A percentile compares a stretch with the other conserved stretches of the same genome.
These are phyloP conservation scores for Cottoperca gobio DNA, from an alignment of 2,797 vertebrate species.

Conservation along the genomic window DNA sequence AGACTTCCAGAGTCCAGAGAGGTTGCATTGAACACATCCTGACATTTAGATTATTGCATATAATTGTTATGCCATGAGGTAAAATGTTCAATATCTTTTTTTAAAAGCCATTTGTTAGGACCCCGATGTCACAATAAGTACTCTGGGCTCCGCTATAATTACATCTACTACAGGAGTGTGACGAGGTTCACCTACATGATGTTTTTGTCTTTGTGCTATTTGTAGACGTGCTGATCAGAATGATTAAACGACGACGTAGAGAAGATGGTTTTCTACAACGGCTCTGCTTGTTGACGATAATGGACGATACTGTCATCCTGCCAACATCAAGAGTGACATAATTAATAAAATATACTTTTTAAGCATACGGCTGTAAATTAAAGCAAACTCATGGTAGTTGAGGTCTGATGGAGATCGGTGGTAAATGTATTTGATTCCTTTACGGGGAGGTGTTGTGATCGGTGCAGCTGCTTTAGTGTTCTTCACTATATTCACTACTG, in stretches of 20 bases:
- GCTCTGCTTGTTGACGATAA: constrained; percentile 3
- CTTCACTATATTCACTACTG: not conserved
- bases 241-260: not conserved
- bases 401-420: not conserved
- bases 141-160: constrained; percentile 30
- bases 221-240: constrained; percentile 19
- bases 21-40: not conserved
- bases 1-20: not conserved
- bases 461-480: not conserved
- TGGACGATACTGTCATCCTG: constrained; percentile 3
- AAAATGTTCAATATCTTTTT: not conserved
- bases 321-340: constrained; percentile 15
- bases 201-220: constrained; percentile 29
- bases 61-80: not conserved
- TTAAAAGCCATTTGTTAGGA: not conserved
- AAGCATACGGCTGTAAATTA: constrained; percentile 6
- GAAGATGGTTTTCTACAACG: constrained; percentile 14
- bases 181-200: constrained; percentile 21
- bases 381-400: constrained; percentile 11
- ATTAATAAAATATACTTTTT: constrained; percentile 18
- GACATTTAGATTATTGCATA: constrained; percentile 20
- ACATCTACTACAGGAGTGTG: constrained; percentile 12
- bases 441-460: constrained; percentile 10
- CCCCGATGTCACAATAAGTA: constrained; percentile 33
- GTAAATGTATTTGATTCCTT: not conserved